phyloP scores from a whole-genome alignment of 2,113 vertebrate species.

The Agapornis roseicollis region DNA sequence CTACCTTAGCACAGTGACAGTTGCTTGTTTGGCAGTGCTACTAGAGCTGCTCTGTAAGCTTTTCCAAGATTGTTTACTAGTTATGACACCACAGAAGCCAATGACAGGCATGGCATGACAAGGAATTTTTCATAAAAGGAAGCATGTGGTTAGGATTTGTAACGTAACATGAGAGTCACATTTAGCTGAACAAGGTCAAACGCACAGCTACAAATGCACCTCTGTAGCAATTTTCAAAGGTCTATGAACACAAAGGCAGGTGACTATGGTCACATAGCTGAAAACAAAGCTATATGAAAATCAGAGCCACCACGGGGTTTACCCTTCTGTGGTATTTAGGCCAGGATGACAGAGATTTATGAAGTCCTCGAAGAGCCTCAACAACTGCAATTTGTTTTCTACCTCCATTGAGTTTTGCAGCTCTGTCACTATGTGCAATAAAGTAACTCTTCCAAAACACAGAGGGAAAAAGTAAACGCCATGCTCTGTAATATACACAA shows the following conservation, averaged over 20 bases:
- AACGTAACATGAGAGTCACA: not conserved
- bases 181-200: not conserved
- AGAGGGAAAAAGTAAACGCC: not conserved
- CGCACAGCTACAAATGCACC: not conserved
- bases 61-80: not conserved
- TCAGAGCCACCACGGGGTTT: not conserved
- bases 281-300: not conserved
- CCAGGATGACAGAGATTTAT: not conserved
- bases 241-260: not conserved
- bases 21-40: not conserved
- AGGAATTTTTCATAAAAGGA: not conserved
- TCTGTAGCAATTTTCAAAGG: not conserved
- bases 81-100: not conserved
- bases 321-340: not conserved
- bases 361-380: not conserved
- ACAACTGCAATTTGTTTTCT: not conserved
- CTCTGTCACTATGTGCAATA: not conserved
- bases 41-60: not conserved
- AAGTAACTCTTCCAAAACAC: not conserved
- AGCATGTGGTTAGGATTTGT: not conserved
- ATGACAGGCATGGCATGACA: not conserved
- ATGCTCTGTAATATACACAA: not conserved
- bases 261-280: not conserved
- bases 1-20: not conserved
- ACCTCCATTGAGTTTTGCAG: not conserved